Conservation (phyloP, 2,888 invertebrate species). For the Margaritifera margaritifera region DNA sequence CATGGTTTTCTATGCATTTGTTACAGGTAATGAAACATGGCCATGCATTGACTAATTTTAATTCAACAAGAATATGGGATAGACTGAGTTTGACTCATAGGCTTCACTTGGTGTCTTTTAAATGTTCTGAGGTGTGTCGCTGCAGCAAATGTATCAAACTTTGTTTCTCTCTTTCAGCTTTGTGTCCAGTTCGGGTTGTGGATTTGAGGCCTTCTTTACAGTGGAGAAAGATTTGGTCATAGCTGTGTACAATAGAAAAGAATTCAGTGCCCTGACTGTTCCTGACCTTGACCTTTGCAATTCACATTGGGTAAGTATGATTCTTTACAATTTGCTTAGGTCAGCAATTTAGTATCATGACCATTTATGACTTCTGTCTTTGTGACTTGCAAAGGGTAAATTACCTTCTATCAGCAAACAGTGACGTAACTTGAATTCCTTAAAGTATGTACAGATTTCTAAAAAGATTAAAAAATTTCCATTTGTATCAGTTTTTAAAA, state of each 20-base stretch:
- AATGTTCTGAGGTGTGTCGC: too few relatives aligned
- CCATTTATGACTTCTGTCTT: not conserved
- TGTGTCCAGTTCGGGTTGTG: conserved; percentile 75
- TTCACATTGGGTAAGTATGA: conserved; percentile 74
- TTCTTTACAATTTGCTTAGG: not conserved
- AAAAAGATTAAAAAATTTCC: not conserved
- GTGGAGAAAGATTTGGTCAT: conserved; percentile 77
- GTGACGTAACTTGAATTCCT: not conserved
- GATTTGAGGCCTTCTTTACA: conserved; percentile 79
- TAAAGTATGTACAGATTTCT: not conserved
- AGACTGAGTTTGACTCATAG: too few relatives aligned
- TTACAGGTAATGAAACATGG: too few relatives aligned
- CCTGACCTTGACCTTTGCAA: conserved; percentile 72
- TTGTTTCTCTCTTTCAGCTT: conserved; percentile 71
- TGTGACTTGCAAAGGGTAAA: too few relatives aligned
- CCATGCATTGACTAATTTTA: too few relatives aligned
- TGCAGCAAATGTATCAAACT: too few relatives aligned
- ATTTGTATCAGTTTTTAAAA: not conserved
- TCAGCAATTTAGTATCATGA: conserved; percentile 1
- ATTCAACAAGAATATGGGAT: too few relatives aligned
- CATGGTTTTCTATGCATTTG: too few relatives aligned
- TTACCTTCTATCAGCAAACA: too few relatives aligned
- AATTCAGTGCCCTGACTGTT: conserved; percentile 77
- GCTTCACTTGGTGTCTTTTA: too few relatives aligned
- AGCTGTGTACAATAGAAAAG: conserved; percentile 77